Evolutionary conservation across 2,113 vertebrate genomes (phyloP), one percentile per base, ranked within the genome.

Genomic region (Toxotes chatareus): DNA sequence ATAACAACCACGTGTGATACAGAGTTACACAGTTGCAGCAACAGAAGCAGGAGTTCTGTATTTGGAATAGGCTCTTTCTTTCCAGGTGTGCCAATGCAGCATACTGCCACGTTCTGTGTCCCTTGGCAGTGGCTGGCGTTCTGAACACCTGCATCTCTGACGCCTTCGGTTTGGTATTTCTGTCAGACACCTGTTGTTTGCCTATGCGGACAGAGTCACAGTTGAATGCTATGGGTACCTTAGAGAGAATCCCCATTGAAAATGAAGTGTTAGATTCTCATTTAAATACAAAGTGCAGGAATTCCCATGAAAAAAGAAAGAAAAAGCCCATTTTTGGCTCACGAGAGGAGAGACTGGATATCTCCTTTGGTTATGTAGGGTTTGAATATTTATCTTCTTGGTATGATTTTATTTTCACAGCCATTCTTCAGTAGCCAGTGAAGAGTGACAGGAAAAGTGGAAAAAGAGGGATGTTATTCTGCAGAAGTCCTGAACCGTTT

Each of bases 121-220:
- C 27, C 27, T 27, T 27, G 53, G 23, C n/a, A 23, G 53, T 56
- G 53, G 53, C 44, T 68, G 55, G 38, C 70, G n/a, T 64, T 74
- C 32, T 73, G 70, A 83, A 70, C 79, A 86, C 68, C 81, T 86
- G 80, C 74, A 63, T 78, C 61, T 64, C 32, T 57, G 44, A 83
- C 75, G 62, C 19, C 71, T 67, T 60, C 3, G 68, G 36, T 62
- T 77, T 84, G 79, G 63, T 76, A 70, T 83, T 85, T 68, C 71
- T 60, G 71, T 84, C 76, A 81, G 42, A 61, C 73, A 85, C 56
- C 84, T 86, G 86, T 60, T 85, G 78, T 80, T 76, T 83, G 21
- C 34, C 56, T 72, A 8, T 49, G 46, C 3, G 4, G 66, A 70
- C n/a, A 61, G 62, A 69, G 61, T 78, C 67, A 73, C 36, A 73